Percentiles rank a stretch among this genome's conserved stretches.
Conservation (phyloP, 2,113 vertebrate genomes). For the Morone chrysops region DNA sequence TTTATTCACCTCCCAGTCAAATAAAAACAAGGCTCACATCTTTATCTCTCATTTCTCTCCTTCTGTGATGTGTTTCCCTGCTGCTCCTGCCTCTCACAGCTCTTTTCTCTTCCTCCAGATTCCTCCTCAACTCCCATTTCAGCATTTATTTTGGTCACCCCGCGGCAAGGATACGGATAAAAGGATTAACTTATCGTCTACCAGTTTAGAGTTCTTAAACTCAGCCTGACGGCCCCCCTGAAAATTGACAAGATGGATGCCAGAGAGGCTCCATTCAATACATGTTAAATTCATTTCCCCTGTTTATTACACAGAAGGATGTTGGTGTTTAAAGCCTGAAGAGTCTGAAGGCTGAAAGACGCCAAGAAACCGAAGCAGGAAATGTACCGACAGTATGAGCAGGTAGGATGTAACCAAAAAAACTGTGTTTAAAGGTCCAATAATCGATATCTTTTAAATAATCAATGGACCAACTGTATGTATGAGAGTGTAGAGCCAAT, state of each 20-base stretch:
- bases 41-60: constrained; percentile 24
- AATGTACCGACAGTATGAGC: background rate
- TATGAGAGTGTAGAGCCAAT: no score
- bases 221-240: constrained; percentile 66
- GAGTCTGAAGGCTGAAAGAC: constrained; percentile 17
- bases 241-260: constrained; percentile 67
- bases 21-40: background rate
- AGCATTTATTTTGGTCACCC: constrained; percentile 59
- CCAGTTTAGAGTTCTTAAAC: constrained; percentile 69
- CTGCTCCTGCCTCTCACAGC: constrained; percentile 15
- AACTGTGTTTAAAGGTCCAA: background rate
- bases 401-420: background rate
- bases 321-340: constrained; percentile 28
- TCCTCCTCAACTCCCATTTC: constrained; percentile 35
- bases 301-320: constrained; percentile 31
- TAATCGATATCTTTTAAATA: background rate
- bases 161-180: constrained; percentile 69
- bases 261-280: constrained; percentile 53
- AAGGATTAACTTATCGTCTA: constrained; percentile 72
- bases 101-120: constrained; percentile 37
- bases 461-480: background rate
- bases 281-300: constrained; percentile 61
- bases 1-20: constrained; percentile 15
- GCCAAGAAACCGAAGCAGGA: background rate
- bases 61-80: background rate